Percentiles rank a stretch among this genome's conserved stretches.
Evolutionary conservation across 2,113 vertebrate species (phyloP).

Genomic region (Pimephales promelas): DNA sequence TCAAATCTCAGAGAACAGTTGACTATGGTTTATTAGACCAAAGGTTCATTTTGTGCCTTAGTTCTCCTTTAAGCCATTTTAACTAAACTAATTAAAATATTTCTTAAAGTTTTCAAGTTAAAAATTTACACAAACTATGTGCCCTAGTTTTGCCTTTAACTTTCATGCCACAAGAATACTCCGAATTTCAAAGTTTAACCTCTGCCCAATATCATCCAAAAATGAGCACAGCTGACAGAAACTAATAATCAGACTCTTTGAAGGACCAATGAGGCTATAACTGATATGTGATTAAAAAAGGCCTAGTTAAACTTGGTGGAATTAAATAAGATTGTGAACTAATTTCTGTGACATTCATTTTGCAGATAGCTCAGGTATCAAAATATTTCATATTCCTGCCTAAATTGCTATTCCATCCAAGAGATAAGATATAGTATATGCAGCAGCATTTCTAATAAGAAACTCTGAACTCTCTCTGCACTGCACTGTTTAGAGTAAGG

Average conservation of each 20-base stretch:
- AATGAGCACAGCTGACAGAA: neutral
- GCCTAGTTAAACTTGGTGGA: neutral
- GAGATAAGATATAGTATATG: neutral
- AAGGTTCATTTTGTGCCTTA: too few relatives aligned
- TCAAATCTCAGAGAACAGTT: too few relatives aligned
- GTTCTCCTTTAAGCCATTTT: too few relatives aligned
- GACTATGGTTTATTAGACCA: too few relatives aligned
- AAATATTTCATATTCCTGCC: conserved; percentile 11
- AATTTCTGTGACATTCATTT: neutral
- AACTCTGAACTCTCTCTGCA: neutral
- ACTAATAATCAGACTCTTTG: conserved; percentile 5
- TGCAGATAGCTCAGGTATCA: neutral
- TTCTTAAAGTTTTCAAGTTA: neutral
- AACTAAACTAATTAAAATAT: neutral
- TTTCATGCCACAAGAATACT: neutral
- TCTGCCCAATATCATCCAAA: conserved; percentile 32
- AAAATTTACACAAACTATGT: neutral
- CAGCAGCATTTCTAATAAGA: neutral
- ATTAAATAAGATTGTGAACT: conserved; percentile 2
- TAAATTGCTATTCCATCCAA: conserved; percentile 16
- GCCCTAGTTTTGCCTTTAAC: neutral
- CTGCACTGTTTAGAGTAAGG: conserved; percentile 17
- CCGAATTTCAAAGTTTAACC: conserved; percentile 29
- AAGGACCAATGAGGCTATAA: conserved; percentile 33
- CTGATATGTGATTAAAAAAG: conserved; percentile 13